Conservation (phyloP, 2,113 vertebrate species). For the Chaetura pelagica region DNA sequence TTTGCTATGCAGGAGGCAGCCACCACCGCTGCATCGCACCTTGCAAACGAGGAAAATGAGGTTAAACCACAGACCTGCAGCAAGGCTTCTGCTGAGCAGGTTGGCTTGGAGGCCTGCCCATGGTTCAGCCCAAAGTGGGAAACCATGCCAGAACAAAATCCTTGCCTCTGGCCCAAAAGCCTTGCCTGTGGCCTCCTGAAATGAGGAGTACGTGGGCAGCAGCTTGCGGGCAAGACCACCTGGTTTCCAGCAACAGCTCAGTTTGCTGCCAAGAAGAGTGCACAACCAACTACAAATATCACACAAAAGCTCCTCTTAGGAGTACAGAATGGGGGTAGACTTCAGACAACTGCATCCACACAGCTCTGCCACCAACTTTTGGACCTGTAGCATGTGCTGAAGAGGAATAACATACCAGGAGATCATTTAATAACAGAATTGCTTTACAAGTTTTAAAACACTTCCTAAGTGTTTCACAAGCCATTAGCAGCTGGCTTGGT, state of each 20-base stretch:
- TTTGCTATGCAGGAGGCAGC: background rate
- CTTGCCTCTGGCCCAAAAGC: background rate
- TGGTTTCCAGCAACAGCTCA: background rate
- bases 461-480: background rate
- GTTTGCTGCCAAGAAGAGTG: background rate
- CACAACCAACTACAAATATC: background rate
- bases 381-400: rapidly evolving
- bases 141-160: background rate
- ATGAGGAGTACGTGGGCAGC: background rate
- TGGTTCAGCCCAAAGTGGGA: background rate
- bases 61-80: background rate
- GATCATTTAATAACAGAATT: background rate
- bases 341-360: rapidly evolving
- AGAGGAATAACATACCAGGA: background rate
- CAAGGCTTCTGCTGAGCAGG: background rate
- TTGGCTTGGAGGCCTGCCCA: background rate
- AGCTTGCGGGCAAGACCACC: background rate
- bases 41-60: background rate
- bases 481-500: background rate
- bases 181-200: background rate
- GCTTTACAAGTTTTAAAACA: background rate
- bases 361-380: background rate
- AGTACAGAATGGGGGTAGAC: background rate
- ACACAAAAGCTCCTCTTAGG: background rate
- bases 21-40: background rate